These are phyloP conservation scores for Deilephila elpenor DNA, from an alignment of 2,888 invertebrate species.

Conservation along the genomic window DNA sequence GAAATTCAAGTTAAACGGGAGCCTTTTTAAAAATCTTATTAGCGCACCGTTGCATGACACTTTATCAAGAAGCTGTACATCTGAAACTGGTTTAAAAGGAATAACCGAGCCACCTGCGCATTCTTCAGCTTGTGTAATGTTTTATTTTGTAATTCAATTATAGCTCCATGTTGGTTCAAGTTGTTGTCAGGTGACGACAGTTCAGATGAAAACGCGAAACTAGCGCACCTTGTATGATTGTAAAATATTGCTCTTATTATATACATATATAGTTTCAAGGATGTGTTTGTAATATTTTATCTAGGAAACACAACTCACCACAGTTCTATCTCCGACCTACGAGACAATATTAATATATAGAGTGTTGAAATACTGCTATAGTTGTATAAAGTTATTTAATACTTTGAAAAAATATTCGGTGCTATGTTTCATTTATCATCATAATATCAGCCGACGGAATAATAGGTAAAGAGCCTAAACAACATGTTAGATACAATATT, in stretches of 20 bases:
- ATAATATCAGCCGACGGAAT: no score
- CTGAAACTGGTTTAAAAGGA: conserved; percentile 2
- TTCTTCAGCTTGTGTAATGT: not conserved
- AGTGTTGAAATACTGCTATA: no score
- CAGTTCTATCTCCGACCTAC: no score
- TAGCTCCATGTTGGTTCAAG: not conserved
- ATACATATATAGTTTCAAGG: no score
- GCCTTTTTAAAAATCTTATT: not conserved
- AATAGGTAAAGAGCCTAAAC: no score
- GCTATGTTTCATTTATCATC: no score
- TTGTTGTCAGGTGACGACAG: not conserved
- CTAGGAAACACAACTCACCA: no score
- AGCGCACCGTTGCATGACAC: not conserved
- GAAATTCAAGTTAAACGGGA: not conserved
- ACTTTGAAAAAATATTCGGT: no score
- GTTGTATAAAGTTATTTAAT: no score
- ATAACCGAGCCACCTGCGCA: conserved; percentile 11
- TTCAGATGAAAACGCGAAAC: not conserved
- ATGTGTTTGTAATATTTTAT: not conserved
- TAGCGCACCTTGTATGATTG: not conserved
- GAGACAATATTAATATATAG: no score
- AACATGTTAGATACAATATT: no score
- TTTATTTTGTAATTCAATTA: conserved; percentile 10
- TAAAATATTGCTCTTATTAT: no score
- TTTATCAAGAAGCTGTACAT: not conserved